These are phyloP conservation scores for Strigops habroptila DNA, from an alignment of 2,113 vertebrate genomes.

Conservation along the genomic window DNA sequence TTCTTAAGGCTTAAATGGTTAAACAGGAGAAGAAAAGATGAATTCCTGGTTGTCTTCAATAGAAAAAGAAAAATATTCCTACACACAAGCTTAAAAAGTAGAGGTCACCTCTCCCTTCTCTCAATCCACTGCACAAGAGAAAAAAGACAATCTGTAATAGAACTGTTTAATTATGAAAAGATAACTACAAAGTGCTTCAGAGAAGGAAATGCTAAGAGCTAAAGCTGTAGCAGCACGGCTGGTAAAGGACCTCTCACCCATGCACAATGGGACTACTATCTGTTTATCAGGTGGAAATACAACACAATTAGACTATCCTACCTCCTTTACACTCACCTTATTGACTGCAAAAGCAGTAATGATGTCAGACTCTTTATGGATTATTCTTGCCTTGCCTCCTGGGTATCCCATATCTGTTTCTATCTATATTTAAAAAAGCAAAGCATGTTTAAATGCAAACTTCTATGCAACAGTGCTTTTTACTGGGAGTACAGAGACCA, in stretches of 20 bases:
- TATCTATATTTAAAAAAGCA: slow-evolving; percentile 56
- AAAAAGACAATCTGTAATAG: not conserved
- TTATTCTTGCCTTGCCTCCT: slow-evolving; percentile 80
- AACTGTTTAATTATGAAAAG: not conserved
- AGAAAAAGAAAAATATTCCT: not conserved
- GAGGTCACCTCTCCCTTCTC: not conserved
- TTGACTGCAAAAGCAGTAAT: slow-evolving; percentile 86
- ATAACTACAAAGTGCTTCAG: not conserved
- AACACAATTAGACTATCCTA: not conserved
- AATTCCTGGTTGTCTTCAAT: not conserved
- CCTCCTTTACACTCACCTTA: slow-evolving; percentile 65
- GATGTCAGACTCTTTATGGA: slow-evolving; percentile 84
- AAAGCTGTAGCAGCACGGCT: not conserved
- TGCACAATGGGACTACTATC: not conserved
- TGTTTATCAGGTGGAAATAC: not conserved
- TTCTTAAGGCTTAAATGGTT: not conserved
- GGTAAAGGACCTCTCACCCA: not conserved
- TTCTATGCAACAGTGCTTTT: not conserved
- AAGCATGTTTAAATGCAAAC: not conserved
- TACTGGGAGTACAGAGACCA: not conserved
- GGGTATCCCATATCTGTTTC: slow-evolving; percentile 74
- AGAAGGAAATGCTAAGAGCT: rapidly evolving
- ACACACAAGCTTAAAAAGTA: not conserved
- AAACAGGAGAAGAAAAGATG: not conserved
- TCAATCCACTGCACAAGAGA: not conserved